Conservation (phyloP, 2,113 vertebrate species). For the Lepus europaeus region DNA sequence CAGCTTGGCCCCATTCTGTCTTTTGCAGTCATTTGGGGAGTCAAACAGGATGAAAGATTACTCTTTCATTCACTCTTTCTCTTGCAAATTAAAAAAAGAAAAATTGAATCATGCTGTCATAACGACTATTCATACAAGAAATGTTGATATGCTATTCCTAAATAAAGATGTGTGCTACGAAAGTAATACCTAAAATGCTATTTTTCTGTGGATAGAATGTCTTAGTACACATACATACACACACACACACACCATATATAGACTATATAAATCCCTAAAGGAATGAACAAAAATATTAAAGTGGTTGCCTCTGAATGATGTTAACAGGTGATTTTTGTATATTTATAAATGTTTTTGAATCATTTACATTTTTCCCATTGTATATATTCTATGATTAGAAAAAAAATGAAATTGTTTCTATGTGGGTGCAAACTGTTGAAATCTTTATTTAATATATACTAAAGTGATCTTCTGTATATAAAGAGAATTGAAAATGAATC, state of each 20-base stretch:
- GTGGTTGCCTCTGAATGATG: background rate
- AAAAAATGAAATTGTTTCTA: background rate
- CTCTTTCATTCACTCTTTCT: too few relatives aligned
- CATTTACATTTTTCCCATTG: conserved; percentile 4
- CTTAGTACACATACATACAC: background rate
- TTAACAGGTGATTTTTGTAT: background rate
- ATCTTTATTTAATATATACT: too few relatives aligned
- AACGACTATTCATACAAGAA: background rate
- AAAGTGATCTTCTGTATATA: too few relatives aligned
- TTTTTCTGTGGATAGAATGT: conserved; percentile 1
- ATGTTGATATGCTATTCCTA: conserved; percentile 8
- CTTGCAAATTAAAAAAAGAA: too few relatives aligned
- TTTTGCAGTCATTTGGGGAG: too few relatives aligned
- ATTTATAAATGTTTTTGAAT: background rate
- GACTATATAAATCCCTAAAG: background rate
- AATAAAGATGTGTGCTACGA: background rate
- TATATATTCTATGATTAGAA: background rate
- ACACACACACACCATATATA: background rate
- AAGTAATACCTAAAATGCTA: background rate
- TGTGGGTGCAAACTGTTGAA: too few relatives aligned
- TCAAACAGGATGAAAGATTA: too few relatives aligned
- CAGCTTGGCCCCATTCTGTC: too few relatives aligned
- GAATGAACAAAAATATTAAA: background rate
- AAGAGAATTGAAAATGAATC: too few relatives aligned
- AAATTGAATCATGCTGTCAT: too few relatives aligned